Base-by-base conservation (phyloP, 2,797 vertebrate genomes). In the Anas georgica region DNA sequence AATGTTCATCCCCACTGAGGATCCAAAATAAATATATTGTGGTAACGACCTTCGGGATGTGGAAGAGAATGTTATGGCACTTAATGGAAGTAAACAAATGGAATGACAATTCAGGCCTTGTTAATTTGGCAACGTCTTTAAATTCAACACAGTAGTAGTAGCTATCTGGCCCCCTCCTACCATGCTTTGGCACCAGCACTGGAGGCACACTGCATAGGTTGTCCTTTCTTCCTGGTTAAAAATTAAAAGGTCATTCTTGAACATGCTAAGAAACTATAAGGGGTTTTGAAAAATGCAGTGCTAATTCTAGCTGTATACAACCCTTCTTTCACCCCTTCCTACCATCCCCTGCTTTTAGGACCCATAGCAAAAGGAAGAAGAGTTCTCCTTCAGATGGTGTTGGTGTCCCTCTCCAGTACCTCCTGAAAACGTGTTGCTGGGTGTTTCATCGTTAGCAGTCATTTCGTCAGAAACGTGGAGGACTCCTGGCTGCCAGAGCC, bases 71-170 rank as follows among this genome's bases (percentile, higher is more conserved):
- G 76, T 86, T 93, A 8, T 64, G 59, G 88, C 73, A 31, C 63
- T 86, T 95, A 90, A 86, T 54, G 56, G 52, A 88, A 96, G 54
- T 54, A 81, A 92, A 90, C 90, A 96, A 92, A 81, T 16, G 80
- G 60, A 95, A 68, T 31, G 86, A 82, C 64, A 88, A 70, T 64
- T 88, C 64, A 88, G 75, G 74, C 41, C 45, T 50, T 54, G 55
- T 79, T 91, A 90, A 90, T 74, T 88, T 22, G 62, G 79, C 52
- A 77, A 10, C 7, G 20, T 48, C 2, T 8, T 91, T 77, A 68
- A 77, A 68, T 82, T 79, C 45, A 84, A 2, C 45, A 54, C 4
- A 62, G 48, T 50, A 26, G 26, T 23, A 68, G 33, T 60, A 90
- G 37, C 62, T 64, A 90, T 58, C 35, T 77, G 63, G 28, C 6